Evolutionary conservation across 2,797 vertebrate genomes (phyloP), one percentile per base, ranked within the genome.

Genomic region (Varecia variegata): DNA sequence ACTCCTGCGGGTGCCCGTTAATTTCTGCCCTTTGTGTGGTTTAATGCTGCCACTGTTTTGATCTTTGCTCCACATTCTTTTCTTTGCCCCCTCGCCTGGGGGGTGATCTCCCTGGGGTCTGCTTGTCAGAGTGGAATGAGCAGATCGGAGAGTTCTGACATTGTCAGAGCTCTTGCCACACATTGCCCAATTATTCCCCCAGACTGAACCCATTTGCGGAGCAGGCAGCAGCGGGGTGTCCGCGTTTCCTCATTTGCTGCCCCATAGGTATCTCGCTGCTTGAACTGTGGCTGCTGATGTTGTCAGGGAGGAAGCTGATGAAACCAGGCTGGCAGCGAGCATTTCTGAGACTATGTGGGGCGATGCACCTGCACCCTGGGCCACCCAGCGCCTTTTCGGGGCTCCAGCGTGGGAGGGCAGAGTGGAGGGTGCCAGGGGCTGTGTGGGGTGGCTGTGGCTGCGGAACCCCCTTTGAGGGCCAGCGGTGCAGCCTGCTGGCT

Each of bases 131-230:
- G 62, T 5, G 0, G 77, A 89, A 7, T 0, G 3, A 67, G n/a
- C 58, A 27, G 43, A 68, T 50, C 56, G 27, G 68, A 40, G 56
- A n/a, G 21, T n/a, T 52, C 70, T 17, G 38, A 30, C 38, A 0
- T 3, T 7, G 38, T 70, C 73, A 1, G 85, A 32, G 54, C 56
- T 27, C 27, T 32, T 5, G 77, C n/a, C 20, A 3, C 2, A 0
- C 12, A 1, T 32, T 2, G 2, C 30, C 68, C 87, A 52, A 4
- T 88, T 81, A 65, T 65, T 32, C 20, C 17, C 54, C 13, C 8
- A 4, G 8, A 23, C 5, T 0, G 2, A 17, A 10, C 18, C 12
- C 5, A 0, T 17, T 40, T 8, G 9, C 65, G 15, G 54, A 52
- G 40, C 17, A 0, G 35, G 35, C 56, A 71, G 77, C 62, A 4